Evolutionary conservation across 2,888 invertebrate species (phyloP).

Genomic region (Conus canariensis): DNA sequence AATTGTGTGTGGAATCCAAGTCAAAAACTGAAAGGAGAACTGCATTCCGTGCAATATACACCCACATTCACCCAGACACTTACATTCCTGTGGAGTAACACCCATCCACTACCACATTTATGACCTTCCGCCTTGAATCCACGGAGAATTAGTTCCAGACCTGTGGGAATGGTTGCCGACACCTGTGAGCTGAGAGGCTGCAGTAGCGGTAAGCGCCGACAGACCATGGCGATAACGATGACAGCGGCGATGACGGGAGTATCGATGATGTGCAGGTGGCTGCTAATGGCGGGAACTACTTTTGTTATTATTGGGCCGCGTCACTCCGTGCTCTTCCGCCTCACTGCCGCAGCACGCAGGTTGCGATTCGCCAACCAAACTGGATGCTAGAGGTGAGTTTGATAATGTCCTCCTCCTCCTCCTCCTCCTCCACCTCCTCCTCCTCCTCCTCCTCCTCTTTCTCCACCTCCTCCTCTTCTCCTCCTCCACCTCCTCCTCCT

Average conservation of each 20-base stretch:
- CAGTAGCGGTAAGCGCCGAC: background rate
- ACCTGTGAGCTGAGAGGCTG: too few species aligned
- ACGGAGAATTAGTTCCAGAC: too few species aligned
- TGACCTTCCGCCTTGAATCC: too few species aligned
- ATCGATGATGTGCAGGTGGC: conserved; percentile 12
- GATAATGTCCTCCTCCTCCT: background rate
- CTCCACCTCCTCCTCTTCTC: background rate
- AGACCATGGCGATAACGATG: background rate
- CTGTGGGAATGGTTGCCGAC: too few species aligned
- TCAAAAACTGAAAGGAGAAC: too few species aligned
- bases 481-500: background rate
- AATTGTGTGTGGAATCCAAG: too few species aligned
- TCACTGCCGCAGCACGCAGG: conserved; percentile 5
- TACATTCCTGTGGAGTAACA: too few species aligned
- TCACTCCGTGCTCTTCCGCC: conserved; percentile 19
- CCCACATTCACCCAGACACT: too few species aligned
- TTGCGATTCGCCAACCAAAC: conserved; percentile 5
- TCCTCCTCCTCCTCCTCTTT: background rate
- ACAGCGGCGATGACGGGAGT: background rate
- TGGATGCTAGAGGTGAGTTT: conserved; percentile 8
- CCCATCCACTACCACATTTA: too few species aligned
- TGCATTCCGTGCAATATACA: too few species aligned
- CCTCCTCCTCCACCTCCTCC: background rate
- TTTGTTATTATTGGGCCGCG: background rate
- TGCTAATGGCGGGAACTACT: conserved; percentile 16